Evolutionary conservation across 2,888 invertebrate species (phyloP).

Genomic region (Drosophila flavopinicola): DNA sequence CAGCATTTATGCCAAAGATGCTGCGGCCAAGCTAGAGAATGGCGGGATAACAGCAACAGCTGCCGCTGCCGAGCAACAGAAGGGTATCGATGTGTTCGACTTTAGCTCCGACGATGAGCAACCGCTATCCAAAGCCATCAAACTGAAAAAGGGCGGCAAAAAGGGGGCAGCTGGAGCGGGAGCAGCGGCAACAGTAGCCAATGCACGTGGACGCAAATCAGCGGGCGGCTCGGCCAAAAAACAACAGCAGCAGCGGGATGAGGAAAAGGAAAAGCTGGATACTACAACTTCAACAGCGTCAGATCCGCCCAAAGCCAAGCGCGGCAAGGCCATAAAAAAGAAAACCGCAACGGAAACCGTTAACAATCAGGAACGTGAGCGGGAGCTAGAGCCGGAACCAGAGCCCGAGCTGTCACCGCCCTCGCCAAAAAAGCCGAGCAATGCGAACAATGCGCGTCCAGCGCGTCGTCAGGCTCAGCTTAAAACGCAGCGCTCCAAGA

Average conservation of each 20-base stretch:
- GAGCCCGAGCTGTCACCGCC: constrained; percentile 43
- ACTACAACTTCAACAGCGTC: constrained; percentile 14
- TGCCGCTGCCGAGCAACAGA: constrained; percentile 51
- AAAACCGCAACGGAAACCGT: constrained; percentile 47
- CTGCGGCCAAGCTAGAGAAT: constrained; percentile 63
- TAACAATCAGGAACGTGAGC: constrained; percentile 11
- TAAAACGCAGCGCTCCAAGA: constrained; percentile 38
- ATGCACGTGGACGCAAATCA: constrained; percentile 52
- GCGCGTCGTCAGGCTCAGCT: constrained; percentile 53
- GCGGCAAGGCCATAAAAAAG: constrained; percentile 59
- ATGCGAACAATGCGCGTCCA: constrained; percentile 48
- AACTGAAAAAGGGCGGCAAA: constrained; percentile 78
- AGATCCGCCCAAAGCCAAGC: constrained; percentile 34
- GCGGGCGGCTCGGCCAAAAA: constrained; percentile 49
- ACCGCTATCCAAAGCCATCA: constrained; percentile 84
- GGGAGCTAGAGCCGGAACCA: constrained; percentile 29
- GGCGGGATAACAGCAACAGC: constrained; percentile 43
- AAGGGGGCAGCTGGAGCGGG: constrained; percentile 30
- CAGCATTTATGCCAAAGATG: constrained; percentile 66
- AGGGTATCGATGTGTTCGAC: constrained; percentile 80
- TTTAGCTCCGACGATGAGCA: constrained; percentile 86
- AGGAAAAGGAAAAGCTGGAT: constrained; percentile 6
- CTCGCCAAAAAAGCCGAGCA: constrained; percentile 61
- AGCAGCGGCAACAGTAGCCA: constrained; percentile 23
- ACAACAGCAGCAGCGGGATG: constrained; percentile 38